A percentile compares a stretch with the other conserved stretches of the same genome.
phyloP scores from a whole-genome alignment of 2,888 invertebrate species.

The Pristionchus maxplancki region DNA sequence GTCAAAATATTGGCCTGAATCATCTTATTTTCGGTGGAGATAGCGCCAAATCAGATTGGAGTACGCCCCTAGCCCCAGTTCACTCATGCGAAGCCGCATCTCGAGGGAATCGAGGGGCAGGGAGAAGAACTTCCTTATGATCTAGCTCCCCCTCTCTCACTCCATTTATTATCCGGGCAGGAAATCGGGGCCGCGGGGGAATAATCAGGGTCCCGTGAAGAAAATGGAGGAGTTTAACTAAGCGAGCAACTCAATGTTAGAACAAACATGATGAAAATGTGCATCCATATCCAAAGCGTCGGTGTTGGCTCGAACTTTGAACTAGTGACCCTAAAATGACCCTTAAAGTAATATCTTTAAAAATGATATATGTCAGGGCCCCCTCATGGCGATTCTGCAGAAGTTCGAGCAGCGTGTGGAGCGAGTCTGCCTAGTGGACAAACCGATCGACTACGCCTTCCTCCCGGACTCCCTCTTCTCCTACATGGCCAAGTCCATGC shows the following conservation, averaged over 20 bases:
- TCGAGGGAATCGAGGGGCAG: background rate
- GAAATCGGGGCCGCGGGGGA: background rate
- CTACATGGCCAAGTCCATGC: slow-evolving; percentile 74
- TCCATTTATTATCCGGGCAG: background rate
- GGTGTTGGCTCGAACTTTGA: no score
- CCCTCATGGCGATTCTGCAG: slow-evolving; percentile 69
- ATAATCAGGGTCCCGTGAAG: background rate
- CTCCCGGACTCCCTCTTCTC: slow-evolving; percentile 76
- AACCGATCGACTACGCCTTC: slow-evolving; percentile 77
- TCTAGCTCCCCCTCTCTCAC: background rate
- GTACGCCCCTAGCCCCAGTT: background rate
- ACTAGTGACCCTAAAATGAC: no score
- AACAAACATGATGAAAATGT: background rate
- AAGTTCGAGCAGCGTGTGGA: slow-evolving; percentile 74
- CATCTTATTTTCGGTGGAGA: background rate
- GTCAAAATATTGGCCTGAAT: background rate
- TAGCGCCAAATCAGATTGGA: background rate
- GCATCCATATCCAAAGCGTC: background rate
- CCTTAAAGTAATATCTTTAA: background rate
- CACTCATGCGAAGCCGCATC: background rate
- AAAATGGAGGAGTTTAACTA: no score
- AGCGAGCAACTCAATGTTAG: no score
- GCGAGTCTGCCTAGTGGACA: slow-evolving; percentile 77
- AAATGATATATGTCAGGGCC: slow-evolving; percentile 62
- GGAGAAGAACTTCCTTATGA: slow-evolving; percentile 8